A percentile compares a stretch with the other conserved stretches of the same genome.
Conservation (phyloP, 2,113 vertebrate genomes). For the Hyperopisus bebe region DNA sequence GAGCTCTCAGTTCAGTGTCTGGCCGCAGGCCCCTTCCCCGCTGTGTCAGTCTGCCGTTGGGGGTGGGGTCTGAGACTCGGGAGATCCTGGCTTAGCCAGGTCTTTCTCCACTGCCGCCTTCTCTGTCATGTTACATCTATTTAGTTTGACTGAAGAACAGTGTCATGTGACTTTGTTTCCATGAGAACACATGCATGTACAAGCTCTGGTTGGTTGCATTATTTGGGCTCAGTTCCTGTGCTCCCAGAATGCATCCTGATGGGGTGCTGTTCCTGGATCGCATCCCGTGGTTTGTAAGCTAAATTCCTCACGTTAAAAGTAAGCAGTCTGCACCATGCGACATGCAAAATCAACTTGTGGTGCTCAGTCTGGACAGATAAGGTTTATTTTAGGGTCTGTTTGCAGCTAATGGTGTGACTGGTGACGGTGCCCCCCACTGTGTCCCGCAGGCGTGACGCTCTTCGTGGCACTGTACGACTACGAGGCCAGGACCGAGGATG, state of each 20-base stretch:
- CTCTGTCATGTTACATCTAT: background rate
- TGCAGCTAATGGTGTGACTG: slow-evolving; percentile 26
- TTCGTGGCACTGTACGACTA: slow-evolving; percentile 98
- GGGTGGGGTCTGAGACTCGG: background rate
- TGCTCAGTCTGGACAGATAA: background rate
- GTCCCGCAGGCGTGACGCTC: slow-evolving; percentile 81
- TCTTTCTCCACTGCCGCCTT: background rate
- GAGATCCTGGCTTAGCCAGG: background rate
- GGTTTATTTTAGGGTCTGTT: slow-evolving; percentile 12
- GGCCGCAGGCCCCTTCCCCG: background rate
- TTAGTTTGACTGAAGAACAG: background rate
- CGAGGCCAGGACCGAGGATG: slow-evolving; percentile 92
- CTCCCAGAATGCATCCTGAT: background rate
- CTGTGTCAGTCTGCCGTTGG: background rate
- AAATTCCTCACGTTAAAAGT: background rate
- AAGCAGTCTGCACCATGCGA: background rate
- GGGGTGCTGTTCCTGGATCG: background rate
- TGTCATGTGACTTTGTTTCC: background rate
- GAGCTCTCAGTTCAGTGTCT: background rate
- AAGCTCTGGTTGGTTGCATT: background rate
- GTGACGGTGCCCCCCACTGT: slow-evolving; percentile 26
- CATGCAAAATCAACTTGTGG: background rate
- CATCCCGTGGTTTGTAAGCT: background rate
- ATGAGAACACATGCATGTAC: background rate
- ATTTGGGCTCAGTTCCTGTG: background rate